Evolutionary conservation across 1,140 invertebrate genomes (phyloP).

Genomic region (Stratiolaelaps scimitus): DNA sequence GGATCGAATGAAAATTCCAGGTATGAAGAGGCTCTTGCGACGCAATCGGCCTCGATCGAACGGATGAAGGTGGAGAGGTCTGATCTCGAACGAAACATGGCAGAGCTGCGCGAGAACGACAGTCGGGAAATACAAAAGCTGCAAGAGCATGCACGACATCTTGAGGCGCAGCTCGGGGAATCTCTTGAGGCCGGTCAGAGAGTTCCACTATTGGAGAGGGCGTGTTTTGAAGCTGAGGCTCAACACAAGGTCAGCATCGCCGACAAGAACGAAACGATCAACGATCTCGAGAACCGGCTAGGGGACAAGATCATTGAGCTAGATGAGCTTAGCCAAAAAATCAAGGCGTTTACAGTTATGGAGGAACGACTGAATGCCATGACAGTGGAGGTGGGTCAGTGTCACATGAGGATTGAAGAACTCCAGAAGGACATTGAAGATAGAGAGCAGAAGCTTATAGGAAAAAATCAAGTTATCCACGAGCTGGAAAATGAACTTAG

Average conservation of each 20-base stretch:
- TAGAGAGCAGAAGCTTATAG: not conserved
- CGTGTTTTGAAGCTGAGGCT: not conserved
- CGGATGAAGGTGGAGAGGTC: not conserved
- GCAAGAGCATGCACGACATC: not conserved
- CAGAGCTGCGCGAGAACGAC: not conserved
- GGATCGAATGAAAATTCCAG: no score
- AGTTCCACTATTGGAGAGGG: not conserved
- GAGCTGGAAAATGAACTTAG: conserved; percentile 17
- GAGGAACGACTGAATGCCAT: not conserved
- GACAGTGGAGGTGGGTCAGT: not conserved
- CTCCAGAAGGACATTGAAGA: conserved; percentile 3
- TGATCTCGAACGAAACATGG: not conserved
- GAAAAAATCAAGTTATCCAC: conserved; percentile 19
- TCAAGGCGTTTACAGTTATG: not conserved
- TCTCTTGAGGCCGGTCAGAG: not conserved
- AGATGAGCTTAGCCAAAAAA: not conserved
- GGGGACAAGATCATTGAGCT: not conserved
- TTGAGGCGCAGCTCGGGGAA: not conserved
- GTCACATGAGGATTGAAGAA: not conserved
- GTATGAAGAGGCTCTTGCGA: not conserved
- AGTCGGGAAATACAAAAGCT: not conserved
- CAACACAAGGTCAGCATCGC: not conserved
- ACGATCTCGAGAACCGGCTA: not conserved
- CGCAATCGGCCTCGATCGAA: not conserved
- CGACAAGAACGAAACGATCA: conserved; percentile 7